These are phyloP conservation scores for Asarcornis scutulata DNA, from an alignment of 2,113 vertebrate genomes.

Conservation along the genomic window DNA sequence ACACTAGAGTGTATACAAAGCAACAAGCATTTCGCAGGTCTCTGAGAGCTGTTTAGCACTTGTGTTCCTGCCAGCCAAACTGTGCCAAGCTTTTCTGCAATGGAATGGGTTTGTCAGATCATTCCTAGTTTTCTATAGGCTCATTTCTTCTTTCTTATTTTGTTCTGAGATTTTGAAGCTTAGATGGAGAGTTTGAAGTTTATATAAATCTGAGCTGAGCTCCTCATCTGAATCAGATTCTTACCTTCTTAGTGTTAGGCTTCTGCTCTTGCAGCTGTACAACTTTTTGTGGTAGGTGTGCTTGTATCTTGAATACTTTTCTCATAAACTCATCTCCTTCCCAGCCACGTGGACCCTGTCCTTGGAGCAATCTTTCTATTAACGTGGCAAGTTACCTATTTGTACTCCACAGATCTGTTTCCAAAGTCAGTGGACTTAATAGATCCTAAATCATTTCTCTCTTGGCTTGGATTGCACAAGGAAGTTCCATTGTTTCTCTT, in stretches of 20 bases:
- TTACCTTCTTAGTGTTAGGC: not conserved
- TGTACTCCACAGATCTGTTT: not conserved
- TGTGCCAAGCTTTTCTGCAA: not conserved
- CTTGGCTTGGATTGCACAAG: not conserved
- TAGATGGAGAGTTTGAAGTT: not conserved
- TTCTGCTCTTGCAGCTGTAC: not conserved
- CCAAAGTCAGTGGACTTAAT: not conserved
- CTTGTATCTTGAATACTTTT: not conserved
- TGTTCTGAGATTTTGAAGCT: not conserved
- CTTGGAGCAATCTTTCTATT: not conserved
- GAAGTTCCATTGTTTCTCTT: not conserved
- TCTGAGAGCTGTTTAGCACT: not conserved
- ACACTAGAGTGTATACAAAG: not conserved
- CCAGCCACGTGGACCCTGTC: accelerated
- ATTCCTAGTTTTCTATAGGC: not conserved
- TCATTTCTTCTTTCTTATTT: not conserved
- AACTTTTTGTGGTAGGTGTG: not conserved
- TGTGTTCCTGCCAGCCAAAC: not conserved
- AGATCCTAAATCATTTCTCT: not conserved
- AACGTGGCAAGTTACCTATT: not conserved
- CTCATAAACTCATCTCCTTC: not conserved
- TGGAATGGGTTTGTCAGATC: not conserved
- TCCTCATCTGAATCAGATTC: not conserved
- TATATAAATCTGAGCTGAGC: not conserved
- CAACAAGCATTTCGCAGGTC: not conserved